Percentiles rank a stretch among this genome's conserved stretches.
Conservation (phyloP, 2,888 invertebrate species). For the Blastobasis adustella region DNA sequence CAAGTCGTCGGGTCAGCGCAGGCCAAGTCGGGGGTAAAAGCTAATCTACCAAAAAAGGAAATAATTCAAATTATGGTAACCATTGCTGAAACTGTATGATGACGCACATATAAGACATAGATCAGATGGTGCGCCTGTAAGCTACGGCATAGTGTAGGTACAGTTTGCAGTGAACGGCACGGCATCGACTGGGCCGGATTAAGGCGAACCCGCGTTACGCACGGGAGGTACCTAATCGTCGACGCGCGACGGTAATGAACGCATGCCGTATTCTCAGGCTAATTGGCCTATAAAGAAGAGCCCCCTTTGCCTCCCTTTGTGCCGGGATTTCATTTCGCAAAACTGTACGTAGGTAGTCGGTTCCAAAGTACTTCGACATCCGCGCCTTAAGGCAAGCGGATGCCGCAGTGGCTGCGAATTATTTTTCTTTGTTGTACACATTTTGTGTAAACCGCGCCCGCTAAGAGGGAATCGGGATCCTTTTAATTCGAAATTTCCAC, state of each 20-base stretch:
- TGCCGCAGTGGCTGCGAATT: slow-evolving; percentile 12
- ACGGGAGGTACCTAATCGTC: slow-evolving; percentile 27
- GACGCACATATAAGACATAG: no score
- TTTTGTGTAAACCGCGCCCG: background rate
- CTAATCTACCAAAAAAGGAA: no score
- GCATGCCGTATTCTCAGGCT: slow-evolving; percentile 44
- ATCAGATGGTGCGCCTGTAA: no score
- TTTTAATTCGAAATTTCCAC: no score
- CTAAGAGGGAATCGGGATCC: background rate
- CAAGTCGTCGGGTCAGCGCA: no score
- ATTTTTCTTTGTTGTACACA: slow-evolving; percentile 14
- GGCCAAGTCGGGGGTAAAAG: no score
- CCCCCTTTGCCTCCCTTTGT: slow-evolving; percentile 27
- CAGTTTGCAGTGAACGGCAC: no score
- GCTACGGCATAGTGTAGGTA: no score
- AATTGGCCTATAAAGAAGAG: slow-evolving; percentile 51
- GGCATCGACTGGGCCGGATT: no score
- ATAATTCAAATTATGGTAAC: no score
- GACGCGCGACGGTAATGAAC: slow-evolving; percentile 39
- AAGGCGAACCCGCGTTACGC: no score
- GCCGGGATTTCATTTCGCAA: slow-evolving; percentile 36
- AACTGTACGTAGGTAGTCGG: slow-evolving; percentile 18
- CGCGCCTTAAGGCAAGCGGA: slow-evolving; percentile 5
- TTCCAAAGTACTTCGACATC: background rate
- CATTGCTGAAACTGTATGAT: no score